Conservation (phyloP, 2,797 vertebrate species). For the Coregonus suidteri region DNA sequence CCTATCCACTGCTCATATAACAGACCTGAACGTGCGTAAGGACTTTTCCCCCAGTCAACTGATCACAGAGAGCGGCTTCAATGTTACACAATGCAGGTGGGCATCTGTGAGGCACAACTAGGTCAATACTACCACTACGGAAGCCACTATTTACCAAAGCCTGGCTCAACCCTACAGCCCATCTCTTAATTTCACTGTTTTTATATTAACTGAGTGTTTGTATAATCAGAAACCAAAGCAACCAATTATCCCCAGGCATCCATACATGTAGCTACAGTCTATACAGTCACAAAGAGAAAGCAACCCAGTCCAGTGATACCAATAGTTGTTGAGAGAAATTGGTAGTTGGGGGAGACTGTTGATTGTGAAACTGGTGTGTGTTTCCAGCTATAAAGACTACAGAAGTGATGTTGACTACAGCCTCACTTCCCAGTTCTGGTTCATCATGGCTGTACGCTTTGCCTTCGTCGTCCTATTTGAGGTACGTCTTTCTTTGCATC, state of each 20-base stretch:
- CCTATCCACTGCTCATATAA: slow-evolving; percentile 79
- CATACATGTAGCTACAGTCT: background rate
- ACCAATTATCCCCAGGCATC: background rate
- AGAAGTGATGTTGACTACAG: slow-evolving; percentile 77
- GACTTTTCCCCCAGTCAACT: slow-evolving; percentile 51
- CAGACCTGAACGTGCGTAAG: slow-evolving; percentile 57
- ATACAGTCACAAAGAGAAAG: background rate
- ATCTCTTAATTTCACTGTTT: background rate
- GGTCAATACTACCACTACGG: background rate
- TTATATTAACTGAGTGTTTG: background rate
- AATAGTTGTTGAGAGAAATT: background rate
- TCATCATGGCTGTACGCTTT: slow-evolving; percentile 88
- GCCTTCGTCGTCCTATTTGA: slow-evolving; percentile 93
- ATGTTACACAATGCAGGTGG: slow-evolving; percentile 86
- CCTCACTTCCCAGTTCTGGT: slow-evolving; percentile 86
- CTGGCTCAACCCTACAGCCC: background rate
- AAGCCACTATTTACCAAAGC: background rate
- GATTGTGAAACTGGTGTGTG: background rate
- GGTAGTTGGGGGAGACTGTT: background rate
- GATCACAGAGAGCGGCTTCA: slow-evolving; percentile 41
- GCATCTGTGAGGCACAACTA: background rate
- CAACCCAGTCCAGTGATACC: background rate
- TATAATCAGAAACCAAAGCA: background rate
- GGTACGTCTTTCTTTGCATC: slow-evolving; percentile 62
- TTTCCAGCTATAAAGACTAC: slow-evolving; percentile 89